These are phyloP conservation scores for Listronotus bonariensis DNA, from an alignment of 1,140 invertebrate genomes.

Conservation along the genomic window DNA sequence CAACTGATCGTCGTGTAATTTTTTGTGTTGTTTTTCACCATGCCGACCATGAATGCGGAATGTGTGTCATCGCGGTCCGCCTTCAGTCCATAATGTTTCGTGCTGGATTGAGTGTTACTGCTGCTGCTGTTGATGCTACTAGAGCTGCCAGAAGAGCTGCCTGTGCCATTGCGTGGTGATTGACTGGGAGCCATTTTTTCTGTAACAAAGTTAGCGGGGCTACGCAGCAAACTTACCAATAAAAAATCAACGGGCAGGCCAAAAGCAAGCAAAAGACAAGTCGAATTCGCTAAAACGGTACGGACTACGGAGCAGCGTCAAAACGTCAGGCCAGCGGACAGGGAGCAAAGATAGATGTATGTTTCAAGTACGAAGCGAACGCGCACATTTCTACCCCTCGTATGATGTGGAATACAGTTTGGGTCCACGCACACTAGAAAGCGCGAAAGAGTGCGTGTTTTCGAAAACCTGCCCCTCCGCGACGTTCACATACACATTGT, in stretches of 20 bases:
- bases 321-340: conserved; percentile 1
- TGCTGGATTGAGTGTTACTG: neutral
- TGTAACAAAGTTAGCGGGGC: conserved; percentile 4
- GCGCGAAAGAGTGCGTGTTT: too few relatives aligned
- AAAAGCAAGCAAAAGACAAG: neutral
- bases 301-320: neutral
- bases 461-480: too few relatives aligned
- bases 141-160: conserved; percentile 1
- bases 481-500: neutral
- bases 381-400: too few relatives aligned
- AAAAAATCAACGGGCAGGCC: conserved; percentile 1
- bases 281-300: neutral
- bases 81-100: conserved; percentile 3
- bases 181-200: conserved; percentile 4
- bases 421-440: too few relatives aligned
- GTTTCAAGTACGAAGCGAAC: neutral
- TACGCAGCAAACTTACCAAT: conserved; percentile 3
- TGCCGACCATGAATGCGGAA: conserved; percentile 3
- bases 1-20: neutral
- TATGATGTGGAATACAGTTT: too few relatives aligned
- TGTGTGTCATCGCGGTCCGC: neutral
- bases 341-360: neutral
- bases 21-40: conserved; percentile 3
- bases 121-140: neutral
- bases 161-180: neutral